Percentiles rank a stretch among this genome's conserved stretches.
Evolutionary conservation across 2,797 vertebrate species (phyloP).

Genomic region (Chiloscyllium punctatum): DNA sequence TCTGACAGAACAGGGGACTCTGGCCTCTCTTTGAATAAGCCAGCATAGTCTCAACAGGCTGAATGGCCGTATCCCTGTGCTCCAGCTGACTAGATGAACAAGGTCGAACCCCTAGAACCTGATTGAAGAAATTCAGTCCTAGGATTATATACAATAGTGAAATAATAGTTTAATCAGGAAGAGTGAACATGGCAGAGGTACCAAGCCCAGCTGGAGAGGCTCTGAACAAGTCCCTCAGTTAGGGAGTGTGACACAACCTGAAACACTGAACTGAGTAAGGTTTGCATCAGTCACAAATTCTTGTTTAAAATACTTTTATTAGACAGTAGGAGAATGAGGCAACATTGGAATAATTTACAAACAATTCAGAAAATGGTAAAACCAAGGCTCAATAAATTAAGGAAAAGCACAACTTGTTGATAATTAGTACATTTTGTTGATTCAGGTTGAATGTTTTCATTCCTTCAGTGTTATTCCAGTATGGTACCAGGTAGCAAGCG

Average conservation of each 20-base stretch:
- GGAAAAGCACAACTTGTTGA: background rate
- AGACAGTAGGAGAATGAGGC: background rate
- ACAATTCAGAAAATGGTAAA: background rate
- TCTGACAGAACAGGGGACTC: too few relatives aligned
- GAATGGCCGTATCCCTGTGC: too few relatives aligned
- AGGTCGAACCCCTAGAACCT: conserved; percentile 37
- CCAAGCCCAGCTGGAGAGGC: too few relatives aligned
- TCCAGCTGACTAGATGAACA: background rate
- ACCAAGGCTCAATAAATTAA: background rate
- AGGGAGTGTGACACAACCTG: background rate
- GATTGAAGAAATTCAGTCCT: too few relatives aligned
- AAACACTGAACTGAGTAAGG: background rate
- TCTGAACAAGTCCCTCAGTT: background rate
- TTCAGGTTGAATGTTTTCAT: background rate
- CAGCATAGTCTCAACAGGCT: too few relatives aligned
- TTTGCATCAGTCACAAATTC: background rate
- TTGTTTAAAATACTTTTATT: conserved; percentile 20
- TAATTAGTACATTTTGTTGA: background rate
- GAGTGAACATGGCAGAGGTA: conserved; percentile 31
- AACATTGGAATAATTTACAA: conserved; percentile 8
- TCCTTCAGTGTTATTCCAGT: background rate
- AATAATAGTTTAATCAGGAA: too few relatives aligned
- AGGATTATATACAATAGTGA: too few relatives aligned
- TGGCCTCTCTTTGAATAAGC: too few relatives aligned
- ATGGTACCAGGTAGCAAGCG: background rate